A percentile compares a stretch with the other conserved stretches of the same genome.
Conservation (phyloP, 2,797 vertebrate species). For the Nothura maculosa region DNA sequence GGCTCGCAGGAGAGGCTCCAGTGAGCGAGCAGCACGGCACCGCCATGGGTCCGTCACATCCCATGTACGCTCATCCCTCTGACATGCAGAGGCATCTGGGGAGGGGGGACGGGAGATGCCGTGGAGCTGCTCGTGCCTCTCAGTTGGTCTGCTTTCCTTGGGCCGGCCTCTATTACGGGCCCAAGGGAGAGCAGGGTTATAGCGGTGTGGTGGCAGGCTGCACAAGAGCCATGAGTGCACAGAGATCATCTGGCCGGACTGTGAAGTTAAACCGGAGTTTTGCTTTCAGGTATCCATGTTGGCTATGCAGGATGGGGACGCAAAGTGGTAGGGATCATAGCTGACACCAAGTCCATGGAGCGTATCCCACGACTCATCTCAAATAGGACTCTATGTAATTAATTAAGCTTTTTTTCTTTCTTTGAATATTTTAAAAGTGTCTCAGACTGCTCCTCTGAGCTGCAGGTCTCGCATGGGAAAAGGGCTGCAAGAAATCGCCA, state of each 20-base stretch:
- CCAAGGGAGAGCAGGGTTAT: background rate
- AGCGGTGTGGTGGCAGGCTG: background rate
- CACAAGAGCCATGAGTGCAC: background rate
- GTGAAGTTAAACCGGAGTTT: background rate
- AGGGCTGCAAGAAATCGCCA: constrained; percentile 6
- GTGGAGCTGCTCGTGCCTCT: background rate
- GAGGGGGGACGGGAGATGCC: background rate
- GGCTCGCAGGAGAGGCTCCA: background rate
- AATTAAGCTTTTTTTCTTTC: constrained; percentile 34
- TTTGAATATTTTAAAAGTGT: background rate
- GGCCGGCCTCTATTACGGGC: accelerated
- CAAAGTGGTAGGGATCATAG: background rate
- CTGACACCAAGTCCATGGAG: background rate
- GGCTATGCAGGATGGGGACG: background rate
- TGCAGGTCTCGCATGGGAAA: background rate
- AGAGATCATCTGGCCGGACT: accelerated
- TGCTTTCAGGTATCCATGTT: background rate
- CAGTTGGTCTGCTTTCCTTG: background rate
- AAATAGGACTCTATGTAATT: background rate
- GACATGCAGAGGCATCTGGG: background rate
- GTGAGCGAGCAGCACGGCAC: background rate
- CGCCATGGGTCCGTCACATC: background rate
- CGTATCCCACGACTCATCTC: background rate
- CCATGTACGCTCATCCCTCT: background rate
- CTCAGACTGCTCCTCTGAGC: background rate